A percentile compares a stretch with the other conserved stretches of the same genome.
Conservation (phyloP, 2,797 vertebrate species). For the Pseudochirops corinnae region DNA sequence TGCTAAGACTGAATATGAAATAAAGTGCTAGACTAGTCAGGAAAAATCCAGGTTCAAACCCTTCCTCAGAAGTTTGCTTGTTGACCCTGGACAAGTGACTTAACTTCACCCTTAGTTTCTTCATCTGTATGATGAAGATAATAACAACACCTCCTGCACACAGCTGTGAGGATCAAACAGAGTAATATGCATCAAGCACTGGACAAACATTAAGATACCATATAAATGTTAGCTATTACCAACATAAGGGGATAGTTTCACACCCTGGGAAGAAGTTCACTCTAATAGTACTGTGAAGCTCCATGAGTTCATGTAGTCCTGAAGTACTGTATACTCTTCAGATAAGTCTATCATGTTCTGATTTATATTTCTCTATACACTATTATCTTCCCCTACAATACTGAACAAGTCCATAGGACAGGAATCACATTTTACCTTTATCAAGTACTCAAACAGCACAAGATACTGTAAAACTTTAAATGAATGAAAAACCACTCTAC, state of each 20-base stretch:
- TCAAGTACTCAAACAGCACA: not conserved
- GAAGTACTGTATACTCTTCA: not conserved
- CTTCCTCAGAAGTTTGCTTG: not conserved
- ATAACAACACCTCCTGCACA: not conserved
- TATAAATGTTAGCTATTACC: not conserved
- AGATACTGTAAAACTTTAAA: not conserved
- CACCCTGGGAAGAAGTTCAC: not conserved
- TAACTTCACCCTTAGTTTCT: not conserved
- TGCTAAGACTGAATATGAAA: not conserved
- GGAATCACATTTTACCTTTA: not conserved
- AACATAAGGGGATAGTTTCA: not conserved
- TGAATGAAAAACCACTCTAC: constrained; percentile 19
- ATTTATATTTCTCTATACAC: not conserved
- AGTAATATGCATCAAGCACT: not conserved
- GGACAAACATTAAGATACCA: not conserved
- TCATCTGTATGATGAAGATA: not conserved
- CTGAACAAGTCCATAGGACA: not conserved
- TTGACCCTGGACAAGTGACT: not conserved
- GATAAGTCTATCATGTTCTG: not conserved
- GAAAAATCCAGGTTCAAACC: not conserved
- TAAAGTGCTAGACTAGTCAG: not conserved
- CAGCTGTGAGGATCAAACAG: not conserved
- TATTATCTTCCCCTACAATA: not conserved
- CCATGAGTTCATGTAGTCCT: not conserved
- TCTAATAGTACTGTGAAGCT: not conserved